Evolutionary conservation across 2,888 invertebrate genomes (phyloP), one percentile per base, ranked within the genome.

Genomic region (Amblyjoppa fuscipennis): DNA sequence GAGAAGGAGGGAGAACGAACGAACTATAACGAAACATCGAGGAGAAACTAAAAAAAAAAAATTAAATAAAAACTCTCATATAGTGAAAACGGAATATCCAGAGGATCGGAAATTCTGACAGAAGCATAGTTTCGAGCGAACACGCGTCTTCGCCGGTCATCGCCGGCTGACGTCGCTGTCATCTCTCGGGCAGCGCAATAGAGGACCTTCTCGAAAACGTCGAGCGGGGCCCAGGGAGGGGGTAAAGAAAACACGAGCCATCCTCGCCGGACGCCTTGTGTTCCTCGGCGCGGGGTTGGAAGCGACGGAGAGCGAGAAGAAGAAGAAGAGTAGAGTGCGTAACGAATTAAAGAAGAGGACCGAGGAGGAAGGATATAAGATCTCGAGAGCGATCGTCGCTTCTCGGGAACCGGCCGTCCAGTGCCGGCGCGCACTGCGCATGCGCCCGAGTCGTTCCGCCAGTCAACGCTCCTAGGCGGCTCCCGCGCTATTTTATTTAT

Each of bases 391-490:
- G 38, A 78, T 84, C 77, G 89, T 68, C 83, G 83, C 78, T 84
- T 87, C 84, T 81, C 76, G 87, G 86, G 87, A 89, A 38, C 38
- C 38, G 38, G 38, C 38, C 38, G 89, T 89, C 93, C 59, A 93
- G 90, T 91, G 89, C 90, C 89, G 90, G 88, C 88, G 87, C 84
- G 88, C 74, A 71, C 86, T 80, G 81, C 86, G 69, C 68, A 85
- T 77, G 85, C 87, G 86, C 87, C 88, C 25, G 3, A 11, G 59
- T 59, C 59, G 25, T 11, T 28, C 70, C 61, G 41, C 53, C 38
- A 38, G 16, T 31, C 1, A 25, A 56, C 20, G 20, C 20, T n/a
- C 56, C 41, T 28, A 2, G 51, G 64, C 11, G 31, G 20, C 69
- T 73, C 20, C 31, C 49, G 56, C 53, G 7, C 28, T 74, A 59